Evolutionary conservation across 2,113 vertebrate genomes (phyloP).

Genomic region (Nyctibius bracteatus): DNA sequence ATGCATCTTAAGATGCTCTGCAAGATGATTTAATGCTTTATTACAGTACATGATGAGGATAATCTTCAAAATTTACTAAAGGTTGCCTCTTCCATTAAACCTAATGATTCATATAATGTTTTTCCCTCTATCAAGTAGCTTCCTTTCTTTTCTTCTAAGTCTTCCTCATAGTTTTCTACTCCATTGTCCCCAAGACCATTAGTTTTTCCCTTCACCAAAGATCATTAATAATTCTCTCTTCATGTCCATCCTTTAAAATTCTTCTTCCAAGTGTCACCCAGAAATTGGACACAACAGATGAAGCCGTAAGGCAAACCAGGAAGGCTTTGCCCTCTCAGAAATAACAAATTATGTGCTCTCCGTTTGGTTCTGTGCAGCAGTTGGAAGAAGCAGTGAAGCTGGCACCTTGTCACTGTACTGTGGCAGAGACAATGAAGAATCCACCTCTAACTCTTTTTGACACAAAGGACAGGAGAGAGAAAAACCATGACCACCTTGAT

Average conservation of each 20-base stretch:
- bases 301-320: background rate
- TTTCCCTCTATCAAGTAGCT: background rate
- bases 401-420: background rate
- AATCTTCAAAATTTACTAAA: background rate
- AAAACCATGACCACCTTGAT: background rate
- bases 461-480: background rate
- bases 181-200: background rate
- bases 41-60: background rate
- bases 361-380: background rate
- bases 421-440: background rate
- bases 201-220: background rate
- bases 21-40: background rate
- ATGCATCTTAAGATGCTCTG: background rate
- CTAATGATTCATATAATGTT: background rate
- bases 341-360: background rate
- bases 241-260: background rate
- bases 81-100: background rate
- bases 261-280: background rate
- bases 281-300: background rate
- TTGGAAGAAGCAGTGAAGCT: constrained; percentile 21
- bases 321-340: background rate
- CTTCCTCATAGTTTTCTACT: background rate
- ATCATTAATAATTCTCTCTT: background rate
- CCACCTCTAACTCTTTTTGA: background rate
- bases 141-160: background rate